Conservation (phyloP, 2,797 vertebrate genomes). For the Cheirogaleus major region DNA sequence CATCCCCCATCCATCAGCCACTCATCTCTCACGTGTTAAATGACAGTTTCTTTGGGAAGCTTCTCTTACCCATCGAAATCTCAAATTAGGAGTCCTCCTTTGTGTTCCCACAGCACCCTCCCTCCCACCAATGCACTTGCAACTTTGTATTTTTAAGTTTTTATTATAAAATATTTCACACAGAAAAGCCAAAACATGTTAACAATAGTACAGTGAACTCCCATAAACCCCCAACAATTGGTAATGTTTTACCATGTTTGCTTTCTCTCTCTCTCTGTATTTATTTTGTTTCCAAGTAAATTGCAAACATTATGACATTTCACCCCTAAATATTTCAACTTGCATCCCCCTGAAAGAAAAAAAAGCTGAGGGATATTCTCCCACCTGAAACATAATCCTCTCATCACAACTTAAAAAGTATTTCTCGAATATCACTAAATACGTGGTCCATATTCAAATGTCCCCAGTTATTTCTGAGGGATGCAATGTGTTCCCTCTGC, state of each 20-base stretch:
- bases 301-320: neutral
- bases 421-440: neutral
- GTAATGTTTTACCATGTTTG: neutral
- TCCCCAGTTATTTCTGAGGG: neutral
- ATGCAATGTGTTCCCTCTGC: neutral
- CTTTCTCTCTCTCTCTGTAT: neutral
- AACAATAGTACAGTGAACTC: neutral
- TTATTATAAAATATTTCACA: neutral
- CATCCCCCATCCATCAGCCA: fast-evolving
- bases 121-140: neutral
- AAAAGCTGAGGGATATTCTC: neutral
- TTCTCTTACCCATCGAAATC: neutral
- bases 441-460: neutral
- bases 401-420: neutral
- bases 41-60: neutral
- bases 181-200: neutral
- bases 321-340: neutral
- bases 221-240: neutral
- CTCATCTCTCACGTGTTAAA: neutral
- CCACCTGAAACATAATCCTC: neutral
- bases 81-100: neutral
- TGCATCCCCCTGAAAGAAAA: neutral
- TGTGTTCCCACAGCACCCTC: neutral
- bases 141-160: neutral
- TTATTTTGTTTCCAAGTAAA: neutral